These are phyloP conservation scores for Cochlearius cochlearius DNA, from an alignment of 2,113 vertebrate genomes.

Conservation along the genomic window DNA sequence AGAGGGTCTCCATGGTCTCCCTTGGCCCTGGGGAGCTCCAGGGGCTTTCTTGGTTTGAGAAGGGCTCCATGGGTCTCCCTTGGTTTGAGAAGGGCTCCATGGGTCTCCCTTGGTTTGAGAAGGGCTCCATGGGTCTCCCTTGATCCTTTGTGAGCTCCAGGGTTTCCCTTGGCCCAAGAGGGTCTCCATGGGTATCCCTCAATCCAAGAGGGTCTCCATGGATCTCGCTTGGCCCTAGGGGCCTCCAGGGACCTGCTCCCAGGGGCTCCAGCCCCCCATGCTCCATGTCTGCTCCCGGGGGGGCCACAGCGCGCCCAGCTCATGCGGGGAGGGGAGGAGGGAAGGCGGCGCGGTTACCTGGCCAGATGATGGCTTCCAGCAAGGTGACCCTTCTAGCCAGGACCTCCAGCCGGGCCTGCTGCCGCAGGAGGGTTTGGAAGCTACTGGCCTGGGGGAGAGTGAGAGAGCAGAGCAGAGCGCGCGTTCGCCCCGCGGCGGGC, in stretches of 20 bases:
- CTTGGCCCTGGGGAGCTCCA: background rate
- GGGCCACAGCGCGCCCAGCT: background rate
- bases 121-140: background rate
- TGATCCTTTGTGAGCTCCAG: background rate
- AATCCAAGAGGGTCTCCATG: background rate
- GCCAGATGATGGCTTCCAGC: conserved; percentile 99
- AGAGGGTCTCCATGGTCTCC: background rate
- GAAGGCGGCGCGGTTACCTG: conserved; percentile 82
- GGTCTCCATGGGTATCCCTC: background rate
- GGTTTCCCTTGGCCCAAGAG: background rate
- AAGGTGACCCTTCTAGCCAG: conserved; percentile 98
- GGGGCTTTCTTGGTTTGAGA: background rate
- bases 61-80: background rate
- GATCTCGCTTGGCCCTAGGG: background rate
- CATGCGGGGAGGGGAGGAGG: background rate
- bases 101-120: background rate
- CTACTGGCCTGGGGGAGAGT: conserved; percentile 94
- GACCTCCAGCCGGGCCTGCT: conserved; percentile 97
- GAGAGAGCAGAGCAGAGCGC: conserved; percentile 84
- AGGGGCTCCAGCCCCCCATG: background rate
- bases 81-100: background rate
- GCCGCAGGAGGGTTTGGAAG: conserved; percentile 94
- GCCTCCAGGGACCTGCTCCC: background rate
- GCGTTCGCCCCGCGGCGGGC: conserved; percentile 16
- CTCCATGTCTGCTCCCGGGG: background rate